Evolutionary conservation across 2,113 vertebrate genomes (phyloP).

Genomic region (Istiophorus platypterus): DNA sequence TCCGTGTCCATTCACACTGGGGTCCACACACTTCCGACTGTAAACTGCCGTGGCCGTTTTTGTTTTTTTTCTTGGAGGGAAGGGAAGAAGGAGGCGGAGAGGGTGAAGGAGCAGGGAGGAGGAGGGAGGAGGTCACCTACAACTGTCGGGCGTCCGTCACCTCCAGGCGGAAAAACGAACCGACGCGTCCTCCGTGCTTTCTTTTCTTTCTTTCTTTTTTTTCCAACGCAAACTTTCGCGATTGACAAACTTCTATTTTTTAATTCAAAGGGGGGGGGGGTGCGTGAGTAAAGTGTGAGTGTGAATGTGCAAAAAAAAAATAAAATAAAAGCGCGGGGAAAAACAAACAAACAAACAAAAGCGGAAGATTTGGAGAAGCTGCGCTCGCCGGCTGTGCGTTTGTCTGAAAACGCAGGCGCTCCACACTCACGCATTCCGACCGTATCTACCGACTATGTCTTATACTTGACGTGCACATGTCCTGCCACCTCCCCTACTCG

Average conservation of each 20-base stretch:
- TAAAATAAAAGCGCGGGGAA: too few species aligned
- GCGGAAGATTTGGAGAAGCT: too few species aligned
- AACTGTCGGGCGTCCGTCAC: conserved; percentile 17
- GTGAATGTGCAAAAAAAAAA: background rate
- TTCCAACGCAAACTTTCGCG: background rate
- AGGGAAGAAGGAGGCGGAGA: too few species aligned
- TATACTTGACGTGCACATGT: too few species aligned
- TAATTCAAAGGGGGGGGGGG: too few species aligned
- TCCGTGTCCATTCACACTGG: background rate
- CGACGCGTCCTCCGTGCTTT: too few species aligned
- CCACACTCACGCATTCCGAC: background rate
- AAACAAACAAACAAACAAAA: too few species aligned
- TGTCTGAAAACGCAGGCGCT: background rate
- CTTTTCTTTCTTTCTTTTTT: too few species aligned
- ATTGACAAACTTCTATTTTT: background rate
- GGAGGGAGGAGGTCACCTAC: background rate
- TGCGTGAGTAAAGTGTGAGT: too few species aligned
- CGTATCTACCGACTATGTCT: too few species aligned
- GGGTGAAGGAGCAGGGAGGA: background rate
- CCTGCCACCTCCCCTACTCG: background rate
- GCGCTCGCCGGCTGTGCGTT: conserved; percentile 2
- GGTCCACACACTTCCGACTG: background rate
- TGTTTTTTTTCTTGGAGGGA: conserved; percentile 2
- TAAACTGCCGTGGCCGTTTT: background rate
- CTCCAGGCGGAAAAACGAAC: background rate